Base-by-base conservation (phyloP, 2,113 vertebrate genomes). In the Pachycephala philippinensis region DNA sequence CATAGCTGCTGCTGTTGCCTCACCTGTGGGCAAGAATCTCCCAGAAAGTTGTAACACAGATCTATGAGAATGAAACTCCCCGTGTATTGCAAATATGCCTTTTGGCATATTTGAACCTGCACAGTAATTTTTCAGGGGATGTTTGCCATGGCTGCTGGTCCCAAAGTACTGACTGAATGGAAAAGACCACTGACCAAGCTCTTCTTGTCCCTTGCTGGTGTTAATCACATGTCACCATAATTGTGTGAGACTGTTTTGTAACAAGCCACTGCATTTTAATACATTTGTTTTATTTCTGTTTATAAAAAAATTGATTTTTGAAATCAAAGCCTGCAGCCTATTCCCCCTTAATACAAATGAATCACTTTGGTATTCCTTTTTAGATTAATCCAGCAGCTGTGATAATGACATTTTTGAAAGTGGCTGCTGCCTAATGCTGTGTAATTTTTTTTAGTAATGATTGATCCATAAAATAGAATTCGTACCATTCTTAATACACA, bases 381-480 rank as follows among this genome's bases (percentile, higher is more conserved):
- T 89, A 97, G 95, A 96, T 96, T 63, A 96, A 95, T 97, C 65
- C 39, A 97, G 87, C 60, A 95, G 90, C 91, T 96, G 76, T 93
- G 96, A 95, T 96, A 98, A 98, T 84, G 96, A 87, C 59, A 88
- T 86, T 92, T 97, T 97, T 95, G 65, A 94, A 94, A 97, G 95
- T 91, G 85, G 53, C 93, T 95, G 81, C 83, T 94, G 92, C 87
- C 79, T 97, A 95, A 90, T 76, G 39, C 90, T 81, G 49, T 96
- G 91, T 97, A 94, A 97, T 97, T 96, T 97, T 97, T 97, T 98
- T 97, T 96, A 98, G 97, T 94, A 95, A 97, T 24, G 20, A 96
- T 68, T 90, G 93, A 89, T 90, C 93, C 56, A 93, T 92, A 95
- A 93, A 96, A 86, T 76, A 93, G 93, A 96, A 95, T 87, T 89